Conservation (phyloP, 2,797 vertebrate genomes). For the Microctenopoma stevenorrisi region DNA sequence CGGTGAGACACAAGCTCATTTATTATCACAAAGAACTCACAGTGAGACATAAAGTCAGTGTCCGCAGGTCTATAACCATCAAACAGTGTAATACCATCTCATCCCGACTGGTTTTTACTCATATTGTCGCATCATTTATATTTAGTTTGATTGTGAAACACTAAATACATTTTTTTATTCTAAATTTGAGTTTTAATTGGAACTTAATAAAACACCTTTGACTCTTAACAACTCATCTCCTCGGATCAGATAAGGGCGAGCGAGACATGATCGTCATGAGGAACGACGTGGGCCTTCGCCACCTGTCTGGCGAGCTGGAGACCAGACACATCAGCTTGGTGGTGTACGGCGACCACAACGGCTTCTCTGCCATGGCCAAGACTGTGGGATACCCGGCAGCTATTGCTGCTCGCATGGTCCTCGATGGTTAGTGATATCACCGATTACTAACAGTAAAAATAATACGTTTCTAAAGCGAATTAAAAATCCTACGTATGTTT, state of each 20-base stretch:
- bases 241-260: slow-evolving; percentile 79
- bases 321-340: slow-evolving; percentile 90
- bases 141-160: too few relatives aligned
- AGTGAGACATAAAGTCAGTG: too few relatives aligned
- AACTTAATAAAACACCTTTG: too few relatives aligned
- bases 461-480: too few relatives aligned
- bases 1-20: slow-evolving; percentile 77
- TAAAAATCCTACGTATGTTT: too few relatives aligned
- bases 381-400: slow-evolving; percentile 94
- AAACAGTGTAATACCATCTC: too few relatives aligned
- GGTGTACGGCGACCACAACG: slow-evolving; percentile 90
- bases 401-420: slow-evolving; percentile 93
- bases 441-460: too few relatives aligned
- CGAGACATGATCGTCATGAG: slow-evolving; percentile 95
- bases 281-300: slow-evolving; percentile 91
- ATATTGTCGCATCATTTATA: too few relatives aligned
- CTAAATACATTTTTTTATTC: too few relatives aligned
- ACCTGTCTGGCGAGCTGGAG: slow-evolving; percentile 95
- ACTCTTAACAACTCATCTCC: not conserved
- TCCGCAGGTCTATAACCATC: not conserved
- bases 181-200: too few relatives aligned
- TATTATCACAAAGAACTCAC: not conserved
- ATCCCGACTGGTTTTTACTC: too few relatives aligned
- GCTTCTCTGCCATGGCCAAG: slow-evolving; percentile 98
- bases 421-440: slow-evolving; percentile 86